Percentiles rank a stretch among this genome's conserved stretches.
These are phyloP conservation scores for Cheilosia impressa DNA, from an alignment of 2,888 invertebrate genomes.

Conservation along the genomic window DNA sequence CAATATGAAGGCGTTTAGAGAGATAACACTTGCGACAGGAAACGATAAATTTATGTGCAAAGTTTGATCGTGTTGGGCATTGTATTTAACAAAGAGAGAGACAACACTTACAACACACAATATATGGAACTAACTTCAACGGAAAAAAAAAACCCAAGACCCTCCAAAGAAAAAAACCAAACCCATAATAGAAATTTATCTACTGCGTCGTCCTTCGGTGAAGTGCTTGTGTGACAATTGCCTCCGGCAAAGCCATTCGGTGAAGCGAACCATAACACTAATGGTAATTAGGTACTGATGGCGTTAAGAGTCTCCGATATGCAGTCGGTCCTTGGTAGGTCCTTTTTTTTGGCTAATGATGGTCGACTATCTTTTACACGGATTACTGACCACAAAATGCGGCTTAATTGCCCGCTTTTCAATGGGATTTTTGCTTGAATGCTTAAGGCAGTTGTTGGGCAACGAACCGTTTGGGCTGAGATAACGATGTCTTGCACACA, in stretches of 20 bases:
- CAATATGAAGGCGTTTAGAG: constrained; percentile 24
- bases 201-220: not conserved
- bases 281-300: constrained; percentile 15
- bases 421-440: constrained; percentile 1
- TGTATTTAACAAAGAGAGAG: not conserved
- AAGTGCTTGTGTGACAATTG: not conserved
- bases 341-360: not conserved
- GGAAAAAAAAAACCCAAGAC: too few relatives aligned
- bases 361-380: not conserved
- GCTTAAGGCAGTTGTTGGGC: not conserved
- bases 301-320: constrained; percentile 1
- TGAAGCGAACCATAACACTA: not conserved
- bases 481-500: not conserved
- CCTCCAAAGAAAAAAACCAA: too few relatives aligned
- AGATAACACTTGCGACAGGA: constrained; percentile 5
- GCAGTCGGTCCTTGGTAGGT: not conserved
- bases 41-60: constrained; percentile 16
- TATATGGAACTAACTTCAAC: too few relatives aligned
- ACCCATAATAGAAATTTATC: too few relatives aligned
- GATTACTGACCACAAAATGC: constrained; percentile 8
- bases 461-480: not conserved
- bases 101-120: too few relatives aligned
- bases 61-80: not conserved
- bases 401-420: constrained; percentile 22
- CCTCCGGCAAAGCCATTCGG: not conserved